Evolutionary conservation across 2,113 vertebrate species (phyloP).

Genomic region (Nothobranchius kuhntae): DNA sequence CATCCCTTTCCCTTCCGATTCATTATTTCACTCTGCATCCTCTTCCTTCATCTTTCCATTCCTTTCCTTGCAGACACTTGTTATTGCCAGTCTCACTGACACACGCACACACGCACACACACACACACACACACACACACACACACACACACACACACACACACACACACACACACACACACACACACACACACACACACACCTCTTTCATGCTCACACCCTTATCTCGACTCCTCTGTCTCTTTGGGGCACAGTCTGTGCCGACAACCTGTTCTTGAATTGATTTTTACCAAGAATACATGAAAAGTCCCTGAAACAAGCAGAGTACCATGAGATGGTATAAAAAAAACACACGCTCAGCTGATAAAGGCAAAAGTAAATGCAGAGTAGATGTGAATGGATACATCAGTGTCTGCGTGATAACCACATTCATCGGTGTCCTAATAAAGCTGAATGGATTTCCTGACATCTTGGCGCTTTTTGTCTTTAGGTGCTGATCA

Average conservation of each 20-base stretch:
- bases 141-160: not conserved
- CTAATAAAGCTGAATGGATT: conserved; percentile 46
- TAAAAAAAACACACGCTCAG: conserved; percentile 6
- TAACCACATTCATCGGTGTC: not conserved
- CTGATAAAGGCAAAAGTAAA: not conserved
- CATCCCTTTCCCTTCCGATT: conserved; percentile 5
- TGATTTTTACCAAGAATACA: conserved; percentile 68
- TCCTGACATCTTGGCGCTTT: conserved; percentile 31
- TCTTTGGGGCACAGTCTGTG: conserved; percentile 57
- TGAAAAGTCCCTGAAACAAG: conserved; percentile 62
- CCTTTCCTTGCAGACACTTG: conserved; percentile 5
- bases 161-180: not conserved
- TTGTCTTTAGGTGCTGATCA: conserved; percentile 34
- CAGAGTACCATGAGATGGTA: conserved; percentile 44
- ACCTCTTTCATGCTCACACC: conserved; percentile 2
- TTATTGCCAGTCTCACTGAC: conserved; percentile 16
- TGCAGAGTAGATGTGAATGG: conserved; percentile 7
- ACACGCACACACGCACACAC: conserved; percentile 22
- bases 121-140: not conserved
- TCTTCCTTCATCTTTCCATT: conserved; percentile 7
- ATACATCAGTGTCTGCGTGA: not conserved
- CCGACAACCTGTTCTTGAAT: conserved; percentile 63
- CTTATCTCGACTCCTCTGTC: conserved; percentile 1
- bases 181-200: not conserved
- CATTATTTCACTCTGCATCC: conserved; percentile 16